Percentiles rank a stretch among this genome's conserved stretches.
These are phyloP conservation scores for Pseudomyrmex flavicornis DNA, from an alignment of 1,140 invertebrate genomes.

Conservation along the genomic window DNA sequence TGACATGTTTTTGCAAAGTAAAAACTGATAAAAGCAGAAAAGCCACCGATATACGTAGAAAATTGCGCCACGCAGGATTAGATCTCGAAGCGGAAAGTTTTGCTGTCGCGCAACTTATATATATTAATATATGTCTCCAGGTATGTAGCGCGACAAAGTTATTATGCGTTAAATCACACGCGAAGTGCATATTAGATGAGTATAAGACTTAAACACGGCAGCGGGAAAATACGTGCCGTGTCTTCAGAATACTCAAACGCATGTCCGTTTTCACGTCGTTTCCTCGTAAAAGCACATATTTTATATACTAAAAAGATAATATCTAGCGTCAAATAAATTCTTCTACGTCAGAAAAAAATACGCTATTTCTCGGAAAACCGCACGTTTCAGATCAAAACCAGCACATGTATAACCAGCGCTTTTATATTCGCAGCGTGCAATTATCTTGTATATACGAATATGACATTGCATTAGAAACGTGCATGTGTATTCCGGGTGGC, in stretches of 20 bases:
- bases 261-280: neutral
- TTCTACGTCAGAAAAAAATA: neutral
- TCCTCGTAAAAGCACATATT: conserved; percentile 21
- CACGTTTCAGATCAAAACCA: neutral
- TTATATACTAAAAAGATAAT: neutral
- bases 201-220: conserved; percentile 16
- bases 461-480: neutral
- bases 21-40: no score
- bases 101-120: conserved; percentile 26
- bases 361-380: neutral
- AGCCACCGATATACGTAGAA: no score
- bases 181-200: conserved; percentile 11
- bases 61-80: neutral
- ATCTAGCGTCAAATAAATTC: neutral
- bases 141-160: neutral
- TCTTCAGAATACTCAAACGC: conserved; percentile 34
- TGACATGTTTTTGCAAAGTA: no score
- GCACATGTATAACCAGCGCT: neutral
- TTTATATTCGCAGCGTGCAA: neutral
- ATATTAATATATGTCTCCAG: conserved; percentile 36
- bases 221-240: conserved; percentile 52
- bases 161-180: conserved; percentile 18
- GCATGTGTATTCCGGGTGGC: conserved; percentile 31
- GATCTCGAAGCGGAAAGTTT: conserved; percentile 9
- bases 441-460: conserved; percentile 16